Conservation (phyloP, 2,797 vertebrate genomes). For the Hipposideros larvatus region DNA sequence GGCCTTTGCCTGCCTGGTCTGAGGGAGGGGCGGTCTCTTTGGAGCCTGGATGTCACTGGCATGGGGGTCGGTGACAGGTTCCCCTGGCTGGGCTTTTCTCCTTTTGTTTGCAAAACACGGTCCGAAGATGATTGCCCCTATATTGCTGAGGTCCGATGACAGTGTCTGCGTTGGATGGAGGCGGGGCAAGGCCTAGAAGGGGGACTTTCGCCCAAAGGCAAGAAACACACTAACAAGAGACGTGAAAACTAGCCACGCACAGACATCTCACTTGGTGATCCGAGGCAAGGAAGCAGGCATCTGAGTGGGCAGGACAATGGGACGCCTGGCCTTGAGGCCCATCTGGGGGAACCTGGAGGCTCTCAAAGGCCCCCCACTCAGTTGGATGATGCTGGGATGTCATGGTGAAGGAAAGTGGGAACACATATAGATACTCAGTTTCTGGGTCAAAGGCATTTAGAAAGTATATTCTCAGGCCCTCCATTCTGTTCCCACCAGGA, state of each 20-base stretch:
- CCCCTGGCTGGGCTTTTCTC: background rate
- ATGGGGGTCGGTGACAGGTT: background rate
- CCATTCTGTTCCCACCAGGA: constrained; percentile 61
- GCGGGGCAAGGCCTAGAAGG: background rate
- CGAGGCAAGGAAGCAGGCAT: constrained; percentile 43
- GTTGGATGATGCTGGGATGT: background rate
- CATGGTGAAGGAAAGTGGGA: constrained; percentile 62
- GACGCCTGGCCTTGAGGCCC: constrained; percentile 2
- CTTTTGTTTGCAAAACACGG: constrained; percentile 5
- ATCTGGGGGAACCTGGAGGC: background rate
- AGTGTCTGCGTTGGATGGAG: constrained; percentile 53
- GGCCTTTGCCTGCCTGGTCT: background rate
- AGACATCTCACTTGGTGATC: background rate
- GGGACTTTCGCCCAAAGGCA: background rate
- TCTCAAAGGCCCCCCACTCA: constrained; percentile 11
- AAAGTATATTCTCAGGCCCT: constrained; percentile 54
- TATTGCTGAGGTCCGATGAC: constrained; percentile 75
- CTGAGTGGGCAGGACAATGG: background rate
- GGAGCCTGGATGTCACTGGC: background rate
- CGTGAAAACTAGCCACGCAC: background rate
- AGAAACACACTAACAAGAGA: constrained; percentile 39
- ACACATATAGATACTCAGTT: constrained; percentile 46
- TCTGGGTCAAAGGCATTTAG: constrained; percentile 54
- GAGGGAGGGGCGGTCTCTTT: background rate
- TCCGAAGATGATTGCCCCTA: constrained; percentile 75